Base-by-base conservation (phyloP, 2,888 invertebrate genomes). In the Cloeon dipterum region DNA sequence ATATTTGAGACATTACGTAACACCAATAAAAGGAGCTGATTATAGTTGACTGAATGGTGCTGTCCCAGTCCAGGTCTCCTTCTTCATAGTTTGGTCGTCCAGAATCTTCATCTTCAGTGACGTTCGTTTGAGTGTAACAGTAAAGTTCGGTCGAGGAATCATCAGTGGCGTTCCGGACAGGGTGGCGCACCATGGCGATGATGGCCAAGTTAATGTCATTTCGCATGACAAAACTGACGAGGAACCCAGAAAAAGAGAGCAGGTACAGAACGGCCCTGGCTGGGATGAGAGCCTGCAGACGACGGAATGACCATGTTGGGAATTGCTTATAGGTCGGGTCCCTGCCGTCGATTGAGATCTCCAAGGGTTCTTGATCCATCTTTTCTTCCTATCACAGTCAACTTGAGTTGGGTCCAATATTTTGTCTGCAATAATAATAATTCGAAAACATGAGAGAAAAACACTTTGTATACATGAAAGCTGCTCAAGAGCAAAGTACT, bases 151-250 rank as follows among this genome's bases (percentile, higher is more conserved):
- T 16, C 5, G 16, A 14, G 5, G 5, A 16, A 7, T 29, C 29
- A 10, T 7, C 14, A 29, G 29, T 5, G 7, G 29, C 33, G 13
- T 37, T 37, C 20, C 44, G 45, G 14, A 49, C 42, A 33, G 49
- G 47, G 35, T 52, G 43, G 42, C 50, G 57, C 40, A 65, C 70
- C 74, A 75, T 75, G 5, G 70, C 73, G 17, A 74, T 71, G 43
- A 74, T 65, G 2, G 74, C 69, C 44, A 74, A 59, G 51, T 74
- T 74, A 46, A 75, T 74, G 54, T 75, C 74, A 45, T 68, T 74
- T 35, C 74, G 59, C 74, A 74, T 74, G 74, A 75, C 74, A 48
- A 75, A 75, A 3, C 74, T 74, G 5, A 74, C 74, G 40, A 74
- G 58, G 49, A 74, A 75, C 34, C 74, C 74, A 20, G 70, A 66